phyloP scores from a whole-genome alignment of 2,797 vertebrate species.

The Neoniphon sammara region DNA sequence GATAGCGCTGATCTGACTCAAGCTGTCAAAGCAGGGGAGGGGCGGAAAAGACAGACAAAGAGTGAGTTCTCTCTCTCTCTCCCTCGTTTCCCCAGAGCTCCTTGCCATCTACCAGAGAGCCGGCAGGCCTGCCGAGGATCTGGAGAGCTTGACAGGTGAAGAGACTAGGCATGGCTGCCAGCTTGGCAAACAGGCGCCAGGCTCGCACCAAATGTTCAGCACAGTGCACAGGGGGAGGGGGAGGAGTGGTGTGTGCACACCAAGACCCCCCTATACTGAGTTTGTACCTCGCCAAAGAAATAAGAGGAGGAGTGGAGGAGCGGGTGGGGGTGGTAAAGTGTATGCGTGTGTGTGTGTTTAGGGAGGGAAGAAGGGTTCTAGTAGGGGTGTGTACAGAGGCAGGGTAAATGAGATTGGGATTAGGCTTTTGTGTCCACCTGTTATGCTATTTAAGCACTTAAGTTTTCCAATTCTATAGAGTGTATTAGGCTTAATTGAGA shows the following conservation, averaged over 20 bases:
- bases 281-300: conserved; percentile 25
- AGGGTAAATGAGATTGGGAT: conserved; percentile 20
- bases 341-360: conserved; percentile 1
- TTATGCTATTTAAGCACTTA: conserved; percentile 50
- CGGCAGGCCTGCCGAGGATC: conserved; percentile 52
- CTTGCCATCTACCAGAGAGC: conserved; percentile 18
- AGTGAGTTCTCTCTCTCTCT: conserved; percentile 3
- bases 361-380: background rate
- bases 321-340: conserved; percentile 2
- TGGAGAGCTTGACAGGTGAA: conserved; percentile 63
- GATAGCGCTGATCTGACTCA: conserved; percentile 44
- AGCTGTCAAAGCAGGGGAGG: conserved; percentile 31
- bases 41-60: conserved; percentile 2
- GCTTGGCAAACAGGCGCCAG: conserved; percentile 46
- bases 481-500: conserved; percentile 52
- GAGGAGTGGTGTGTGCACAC: conserved; percentile 15
- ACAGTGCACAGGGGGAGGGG: conserved; percentile 45
- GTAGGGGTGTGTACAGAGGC: conserved; percentile 5
- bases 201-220: conserved; percentile 67
- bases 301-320: background rate
- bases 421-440: conserved; percentile 46
- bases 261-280: conserved; percentile 43
- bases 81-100: background rate
- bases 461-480: conserved; percentile 7
- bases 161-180: conserved; percentile 49